phyloP scores from a whole-genome alignment of 2,113 vertebrate genomes.

The Seriola aureovittata region DNA sequence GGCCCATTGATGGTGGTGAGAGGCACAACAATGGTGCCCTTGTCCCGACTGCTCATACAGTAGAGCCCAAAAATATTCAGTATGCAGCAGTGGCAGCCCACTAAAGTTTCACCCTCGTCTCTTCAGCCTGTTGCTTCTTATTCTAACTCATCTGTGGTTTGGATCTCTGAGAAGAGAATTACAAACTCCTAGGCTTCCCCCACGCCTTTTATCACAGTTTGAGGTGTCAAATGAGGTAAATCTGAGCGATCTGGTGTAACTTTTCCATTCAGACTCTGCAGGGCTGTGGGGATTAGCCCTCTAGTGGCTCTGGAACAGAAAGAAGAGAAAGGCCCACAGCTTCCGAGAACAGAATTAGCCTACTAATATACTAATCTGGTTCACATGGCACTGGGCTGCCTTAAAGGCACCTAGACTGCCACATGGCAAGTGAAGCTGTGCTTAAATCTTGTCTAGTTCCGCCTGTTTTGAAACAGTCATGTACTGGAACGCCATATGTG shows the following conservation, averaged over 20 bases:
- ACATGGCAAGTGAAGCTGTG: constrained; percentile 28
- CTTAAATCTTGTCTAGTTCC: constrained; percentile 28
- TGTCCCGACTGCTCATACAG: constrained; percentile 44
- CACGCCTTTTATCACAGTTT: constrained; percentile 12
- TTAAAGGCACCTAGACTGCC: constrained; percentile 31
- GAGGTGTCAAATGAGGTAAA: constrained; percentile 23
- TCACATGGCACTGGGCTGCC: constrained; percentile 65
- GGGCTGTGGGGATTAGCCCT: constrained; percentile 58
- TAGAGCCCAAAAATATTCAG: constrained; percentile 20
- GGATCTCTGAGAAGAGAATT: neutral
- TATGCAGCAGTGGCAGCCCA: constrained; percentile 17
- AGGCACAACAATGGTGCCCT: constrained; percentile 56
- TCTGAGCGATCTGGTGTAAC: constrained; percentile 17
- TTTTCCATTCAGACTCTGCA: constrained; percentile 27
- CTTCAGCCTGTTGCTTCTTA: neutral
- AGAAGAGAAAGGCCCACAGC: constrained; percentile 40
- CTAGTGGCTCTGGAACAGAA: constrained; percentile 17
- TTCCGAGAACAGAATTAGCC: constrained; percentile 70
- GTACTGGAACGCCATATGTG: constrained; percentile 21
- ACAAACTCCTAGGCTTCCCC: neutral
- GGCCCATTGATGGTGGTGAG: neutral
- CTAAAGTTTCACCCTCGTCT: neutral
- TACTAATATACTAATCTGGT: constrained; percentile 76
- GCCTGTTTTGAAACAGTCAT: constrained; percentile 39
- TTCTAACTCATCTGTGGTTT: neutral